Base-by-base conservation (phyloP, 2,797 vertebrate species). In the Sebastes umbrosus region DNA sequence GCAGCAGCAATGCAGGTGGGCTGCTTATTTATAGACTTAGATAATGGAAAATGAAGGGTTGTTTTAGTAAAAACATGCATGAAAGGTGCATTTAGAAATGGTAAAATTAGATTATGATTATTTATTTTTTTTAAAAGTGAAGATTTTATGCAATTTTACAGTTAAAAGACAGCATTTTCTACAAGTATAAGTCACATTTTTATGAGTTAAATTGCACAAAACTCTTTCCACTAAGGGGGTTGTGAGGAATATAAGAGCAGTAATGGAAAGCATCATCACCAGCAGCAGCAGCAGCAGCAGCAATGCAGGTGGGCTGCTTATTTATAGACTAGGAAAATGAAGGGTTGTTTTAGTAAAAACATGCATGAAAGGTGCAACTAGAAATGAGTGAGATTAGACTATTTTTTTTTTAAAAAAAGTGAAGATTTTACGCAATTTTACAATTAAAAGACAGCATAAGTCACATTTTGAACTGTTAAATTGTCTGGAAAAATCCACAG, bases 291-390 rank as follows among this genome's bases (percentile, higher is more conserved):
- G 39, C 39, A 46, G 39, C 39, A 43, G 36, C 36, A 85, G 62
- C 73, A 59, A 52, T 80, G 83, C 84, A 89, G 75, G 85, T 85
- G 77, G 73, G 63, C n/a, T 60, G 68, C 63, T 69, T 72, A 64
- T 68, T 54, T 50, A n/a, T n/a, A 11, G 9, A 63, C 52, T 75
- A 43, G 43, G n/a, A 29, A 67, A 62, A 69, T 24, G 31, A 46
- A 24, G 46, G 36, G 18, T 10, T 43, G n/a, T 43, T 43, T 43
- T 43, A 43, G 39, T 16, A 43, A 43, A 43, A 39, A 43, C 39
- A 64, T 62, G 58, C 16, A n/a, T 63, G 54, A 50, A 14, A 66
- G 22, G 12, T 66, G 77, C 60, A 46, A 60, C 11, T 39, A 16
- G 18, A 34, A 31, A 9, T 3, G 3, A n/a, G 1, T 43, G 4